Evolutionary conservation across 2,888 invertebrate genomes (phyloP).

Genomic region (Margaritifera margaritifera): DNA sequence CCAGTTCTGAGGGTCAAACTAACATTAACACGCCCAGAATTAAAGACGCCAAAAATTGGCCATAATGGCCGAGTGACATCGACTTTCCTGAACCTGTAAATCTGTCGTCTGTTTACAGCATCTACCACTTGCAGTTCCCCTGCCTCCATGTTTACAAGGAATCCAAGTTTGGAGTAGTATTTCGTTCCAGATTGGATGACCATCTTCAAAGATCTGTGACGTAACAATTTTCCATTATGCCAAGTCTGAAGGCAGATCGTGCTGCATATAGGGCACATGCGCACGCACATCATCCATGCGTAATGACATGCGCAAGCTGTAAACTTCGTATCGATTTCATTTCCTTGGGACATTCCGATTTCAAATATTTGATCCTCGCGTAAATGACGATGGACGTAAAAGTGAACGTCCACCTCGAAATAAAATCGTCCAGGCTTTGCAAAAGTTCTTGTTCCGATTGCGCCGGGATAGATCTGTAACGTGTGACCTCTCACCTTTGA

Average conservation of each 20-base stretch:
- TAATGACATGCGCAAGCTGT: slow-evolving; percentile 17
- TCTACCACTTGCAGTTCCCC: slow-evolving; percentile 15
- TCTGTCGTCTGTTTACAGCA: slow-evolving; percentile 13
- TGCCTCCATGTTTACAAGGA: slow-evolving; percentile 16
- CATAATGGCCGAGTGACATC: slow-evolving; percentile 20
- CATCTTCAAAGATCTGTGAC: slow-evolving; percentile 13
- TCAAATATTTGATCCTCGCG: slow-evolving; percentile 29
- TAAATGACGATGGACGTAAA: slow-evolving; percentile 19
- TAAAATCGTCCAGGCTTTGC: slow-evolving; percentile 18
- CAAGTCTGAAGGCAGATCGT: slow-evolving; percentile 24
- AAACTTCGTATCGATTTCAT: slow-evolving; percentile 22
- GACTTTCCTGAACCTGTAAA: slow-evolving; percentile 18
- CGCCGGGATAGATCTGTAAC: slow-evolving; percentile 20
- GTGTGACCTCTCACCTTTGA: background rate
- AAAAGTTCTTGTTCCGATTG: slow-evolving; percentile 19
- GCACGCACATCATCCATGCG: slow-evolving; percentile 20
- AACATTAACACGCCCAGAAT: slow-evolving; percentile 19
- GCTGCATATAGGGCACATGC: slow-evolving; percentile 21
- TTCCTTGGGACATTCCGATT: slow-evolving; percentile 19
- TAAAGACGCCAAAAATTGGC: slow-evolving; percentile 25
- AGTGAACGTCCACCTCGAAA: slow-evolving; percentile 18
- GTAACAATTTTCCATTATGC: slow-evolving; percentile 18
- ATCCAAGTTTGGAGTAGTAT: slow-evolving; percentile 16
- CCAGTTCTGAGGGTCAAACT: slow-evolving; percentile 19
- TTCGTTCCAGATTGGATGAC: slow-evolving; percentile 17